Base-by-base conservation (phyloP, 2,888 invertebrate species). In the Chloroclysta siterata region DNA sequence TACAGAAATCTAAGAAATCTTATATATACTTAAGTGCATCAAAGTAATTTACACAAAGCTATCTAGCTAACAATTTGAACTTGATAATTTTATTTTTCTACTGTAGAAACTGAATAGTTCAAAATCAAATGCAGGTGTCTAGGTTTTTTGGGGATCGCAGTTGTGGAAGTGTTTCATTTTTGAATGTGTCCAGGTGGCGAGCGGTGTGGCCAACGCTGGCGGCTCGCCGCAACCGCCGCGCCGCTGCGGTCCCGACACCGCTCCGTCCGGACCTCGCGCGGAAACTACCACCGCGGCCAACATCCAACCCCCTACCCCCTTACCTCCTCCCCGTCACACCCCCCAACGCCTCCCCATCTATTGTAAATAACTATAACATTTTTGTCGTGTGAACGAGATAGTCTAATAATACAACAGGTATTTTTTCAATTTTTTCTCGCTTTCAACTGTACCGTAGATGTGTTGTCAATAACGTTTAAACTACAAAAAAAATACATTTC, bases 371-470 rank as follows among this genome's bases (percentile, higher is more conserved):
- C 85, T 82, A 87, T 89, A 88, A 86, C 88, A 89, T 77, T 92
- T 90, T 92, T 91, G 89, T 92, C 92, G 90, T 92, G 87, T 92
- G 86, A 91, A 91, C 92, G 87, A 92, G 87, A 90, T 93, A 92
- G 90, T 51, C 36, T 50, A 50, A 87, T 88, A 91, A 87, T 88
- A 91, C 85, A 92, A 91, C 92, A 89, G 89, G 92, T 92, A 91
- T 92, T 90, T 92, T 92, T 92, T 92, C 90, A 91, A 92, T 89
- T 82, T 88, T 88, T 89, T 92, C 92, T 93, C 93, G 92, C 93
- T 92, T 89, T 93, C 90, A 84, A 90, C 91, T 92, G 90, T 93
- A 93, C 89, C 85, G 92, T 93, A 93, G 93, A 91, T 90, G 91
- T 93, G 92, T 93, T 93, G 88, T 91, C 92, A 90, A 87, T 89